These are phyloP conservation scores for Liopterus haemorrhoidalis DNA, from an alignment of 2,888 invertebrate species.

Conservation along the genomic window DNA sequence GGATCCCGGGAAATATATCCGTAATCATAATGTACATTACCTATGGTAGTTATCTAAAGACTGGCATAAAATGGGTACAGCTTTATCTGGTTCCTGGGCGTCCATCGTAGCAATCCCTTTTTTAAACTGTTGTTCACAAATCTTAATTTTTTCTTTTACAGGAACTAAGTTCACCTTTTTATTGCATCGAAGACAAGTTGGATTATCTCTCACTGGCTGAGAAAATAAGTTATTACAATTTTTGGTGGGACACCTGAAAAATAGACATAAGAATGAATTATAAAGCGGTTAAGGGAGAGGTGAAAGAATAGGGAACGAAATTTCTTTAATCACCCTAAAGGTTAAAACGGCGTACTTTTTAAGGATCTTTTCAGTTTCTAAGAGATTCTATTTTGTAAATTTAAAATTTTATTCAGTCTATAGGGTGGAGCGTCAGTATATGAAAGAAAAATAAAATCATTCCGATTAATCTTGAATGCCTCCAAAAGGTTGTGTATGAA, in stretches of 20 bases:
- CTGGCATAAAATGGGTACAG: slow-evolving; percentile 50
- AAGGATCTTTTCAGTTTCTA: too few species aligned
- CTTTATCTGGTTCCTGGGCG: slow-evolving; percentile 50
- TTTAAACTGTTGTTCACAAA: slow-evolving; percentile 49
- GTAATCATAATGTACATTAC: slow-evolving; percentile 39
- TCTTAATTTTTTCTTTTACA: slow-evolving; percentile 43
- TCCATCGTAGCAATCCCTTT: slow-evolving; percentile 50
- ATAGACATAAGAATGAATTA: slow-evolving; percentile 8
- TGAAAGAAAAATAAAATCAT: too few species aligned
- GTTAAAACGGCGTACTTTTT: too few species aligned
- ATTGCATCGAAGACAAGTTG: slow-evolving; percentile 51
- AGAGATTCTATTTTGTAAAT: too few species aligned
- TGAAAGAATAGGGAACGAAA: too few species aligned
- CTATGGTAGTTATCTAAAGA: slow-evolving; percentile 57
- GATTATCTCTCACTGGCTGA: slow-evolving; percentile 43
- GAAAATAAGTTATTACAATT: slow-evolving; percentile 49
- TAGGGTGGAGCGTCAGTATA: too few species aligned
- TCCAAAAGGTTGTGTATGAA: too few species aligned
- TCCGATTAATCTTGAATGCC: too few species aligned
- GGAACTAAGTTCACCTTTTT: slow-evolving; percentile 48
- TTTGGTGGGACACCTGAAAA: slow-evolving; percentile 49
- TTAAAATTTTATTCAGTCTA: too few species aligned
- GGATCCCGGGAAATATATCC: too few species aligned
- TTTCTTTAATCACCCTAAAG: too few species aligned
- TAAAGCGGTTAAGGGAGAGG: too few species aligned